Evolutionary conservation across 2,113 vertebrate species (phyloP), one percentile per base, ranked within the genome.

Genomic region (Pelodiscus sinensis): DNA sequence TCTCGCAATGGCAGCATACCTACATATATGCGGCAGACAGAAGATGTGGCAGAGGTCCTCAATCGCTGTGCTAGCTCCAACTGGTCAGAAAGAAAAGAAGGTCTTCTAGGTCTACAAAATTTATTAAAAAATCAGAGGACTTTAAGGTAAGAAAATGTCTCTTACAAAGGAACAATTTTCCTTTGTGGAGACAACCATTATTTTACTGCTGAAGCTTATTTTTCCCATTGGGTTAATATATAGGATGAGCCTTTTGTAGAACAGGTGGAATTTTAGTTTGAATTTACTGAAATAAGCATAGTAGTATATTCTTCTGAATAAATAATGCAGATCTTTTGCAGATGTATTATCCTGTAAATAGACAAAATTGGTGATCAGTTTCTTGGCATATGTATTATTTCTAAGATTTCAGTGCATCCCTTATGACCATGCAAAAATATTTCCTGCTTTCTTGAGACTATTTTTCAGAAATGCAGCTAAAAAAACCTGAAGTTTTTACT

Each of bases 41-140:
- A 99, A 93, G 99, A 99, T 1, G 99, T 99, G 87, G 99, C 99
- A 2, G 99, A 99, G 96, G 99, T 99, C 92, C 98, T 99, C 65
- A 99, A 99, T 90, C 98, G 99, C 82, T 99, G 99, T 90, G 99
- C 99, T 80, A 99, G 99, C 84, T 98, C 99, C 95, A 99, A 99
- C 96, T 99, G 99, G 99, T 99, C 99, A 29, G 99, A 99, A 96
- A 98, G 99, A 94, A 99, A 99, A 81, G 99, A 99, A 96, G 99
- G 99, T 8, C 98, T 99, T 8, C 92, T 99, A 51, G 99, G 99
- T 73, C 98, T 99, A 18, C 99, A 99, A 89, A 98, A 98, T 22
- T 97, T 99, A 55, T n/a, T 99, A 0, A 99, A 99, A 97, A 99
- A 99, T 96, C 99, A 99, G 94, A 98, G 99, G 88, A 99, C 98